Conservation (phyloP, 2,888 invertebrate genomes). For the Leptothorax acervorum region DNA sequence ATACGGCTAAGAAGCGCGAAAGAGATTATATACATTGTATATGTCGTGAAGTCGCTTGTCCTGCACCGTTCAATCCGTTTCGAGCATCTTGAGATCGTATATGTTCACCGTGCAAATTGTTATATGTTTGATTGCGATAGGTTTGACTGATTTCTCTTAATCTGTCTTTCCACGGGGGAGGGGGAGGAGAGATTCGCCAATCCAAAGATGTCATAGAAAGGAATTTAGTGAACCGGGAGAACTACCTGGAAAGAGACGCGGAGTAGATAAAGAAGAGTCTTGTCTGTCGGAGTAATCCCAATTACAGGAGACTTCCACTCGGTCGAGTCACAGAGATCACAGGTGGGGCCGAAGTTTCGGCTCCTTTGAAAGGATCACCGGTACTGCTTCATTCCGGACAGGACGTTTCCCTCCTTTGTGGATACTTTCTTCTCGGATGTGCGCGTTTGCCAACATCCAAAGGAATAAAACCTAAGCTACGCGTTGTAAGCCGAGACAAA, state of each 20-base stretch:
- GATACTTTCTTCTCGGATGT: constrained; percentile 66
- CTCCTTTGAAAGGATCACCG: constrained; percentile 70
- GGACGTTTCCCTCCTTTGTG: constrained; percentile 70
- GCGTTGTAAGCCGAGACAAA: constrained; percentile 65
- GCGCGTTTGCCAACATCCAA: constrained; percentile 63
- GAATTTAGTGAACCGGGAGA: constrained; percentile 63
- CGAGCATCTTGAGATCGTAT: not conserved
- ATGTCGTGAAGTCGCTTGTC: constrained; percentile 7
- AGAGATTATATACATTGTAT: constrained; percentile 35
- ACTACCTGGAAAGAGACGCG: constrained; percentile 11
- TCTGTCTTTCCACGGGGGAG: constrained; percentile 36
- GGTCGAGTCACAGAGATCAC: constrained; percentile 68
- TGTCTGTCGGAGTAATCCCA: constrained; percentile 73
- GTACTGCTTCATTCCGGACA: constrained; percentile 64
- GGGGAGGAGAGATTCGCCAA: constrained; percentile 9
- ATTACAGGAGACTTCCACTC: constrained; percentile 71
- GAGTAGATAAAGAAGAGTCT: constrained; percentile 54
- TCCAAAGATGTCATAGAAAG: constrained; percentile 58
- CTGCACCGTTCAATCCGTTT: not conserved
- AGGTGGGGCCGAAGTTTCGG: constrained; percentile 73
- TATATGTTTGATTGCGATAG: not conserved
- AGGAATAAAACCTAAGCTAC: constrained; percentile 49
- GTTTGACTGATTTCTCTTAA: constrained; percentile 42
- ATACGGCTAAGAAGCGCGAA: constrained; percentile 35
- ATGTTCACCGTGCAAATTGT: not conserved